phyloP scores from a whole-genome alignment of 2,113 vertebrate genomes.

The Cephalopholis sonnerati region DNA sequence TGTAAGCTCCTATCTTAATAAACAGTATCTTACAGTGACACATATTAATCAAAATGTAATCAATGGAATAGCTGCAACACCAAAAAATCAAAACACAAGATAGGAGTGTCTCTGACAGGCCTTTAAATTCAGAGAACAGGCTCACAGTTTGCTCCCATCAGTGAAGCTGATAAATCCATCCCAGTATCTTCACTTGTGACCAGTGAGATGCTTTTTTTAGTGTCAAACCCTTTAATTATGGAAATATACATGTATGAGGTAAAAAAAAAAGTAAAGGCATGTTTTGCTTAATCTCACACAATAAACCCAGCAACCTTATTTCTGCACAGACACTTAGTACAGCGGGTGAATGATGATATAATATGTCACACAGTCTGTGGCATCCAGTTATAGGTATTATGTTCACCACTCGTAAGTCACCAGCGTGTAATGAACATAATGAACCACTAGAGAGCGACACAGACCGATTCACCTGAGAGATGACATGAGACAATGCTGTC shows the following conservation, averaged over 20 bases:
- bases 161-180: not conserved
- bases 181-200: too few species aligned
- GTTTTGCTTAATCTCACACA: not conserved
- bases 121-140: not conserved
- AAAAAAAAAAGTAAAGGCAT: not conserved
- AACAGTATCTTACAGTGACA: not conserved
- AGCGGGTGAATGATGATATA: constrained; percentile 20
- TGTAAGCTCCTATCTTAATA: too few species aligned
- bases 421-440: not conserved
- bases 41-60: not conserved
- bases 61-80: not conserved
- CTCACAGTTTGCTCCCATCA: not conserved
- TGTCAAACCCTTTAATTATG: not conserved
- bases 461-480: not conserved
- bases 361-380: not conserved
- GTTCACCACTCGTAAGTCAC: not conserved
- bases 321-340: not conserved
- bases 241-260: not conserved
- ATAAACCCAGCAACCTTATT: not conserved
- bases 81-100: not conserved
- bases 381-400: not conserved
- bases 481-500: accelerated
- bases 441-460: constrained; percentile 68
- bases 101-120: not conserved
- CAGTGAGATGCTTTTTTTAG: too few species aligned